phyloP scores from a whole-genome alignment of 1,140 invertebrate species.

The Phthorimaea operculella region DNA sequence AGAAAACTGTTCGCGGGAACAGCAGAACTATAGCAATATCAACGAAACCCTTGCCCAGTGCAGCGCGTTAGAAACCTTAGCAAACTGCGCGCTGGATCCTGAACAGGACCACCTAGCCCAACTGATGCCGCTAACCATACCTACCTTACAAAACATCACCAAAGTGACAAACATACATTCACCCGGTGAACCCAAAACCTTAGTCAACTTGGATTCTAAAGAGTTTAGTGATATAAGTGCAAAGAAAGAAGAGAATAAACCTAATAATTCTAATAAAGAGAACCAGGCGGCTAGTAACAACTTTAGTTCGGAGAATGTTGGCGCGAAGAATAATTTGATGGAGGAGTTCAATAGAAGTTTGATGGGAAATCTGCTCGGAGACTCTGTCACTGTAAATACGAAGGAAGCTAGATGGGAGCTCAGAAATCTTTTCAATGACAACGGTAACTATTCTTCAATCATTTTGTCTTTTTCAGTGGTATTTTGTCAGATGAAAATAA shows the following conservation, averaged over 20 bases:
- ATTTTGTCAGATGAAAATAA: neutral
- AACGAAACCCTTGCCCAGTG: constrained; percentile 55
- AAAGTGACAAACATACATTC: constrained; percentile 61
- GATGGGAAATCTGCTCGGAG: constrained; percentile 56
- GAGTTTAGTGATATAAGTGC: constrained; percentile 52
- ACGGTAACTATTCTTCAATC: constrained; percentile 33
- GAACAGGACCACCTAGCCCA: constrained; percentile 60
- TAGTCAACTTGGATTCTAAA: constrained; percentile 59
- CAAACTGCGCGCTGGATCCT: constrained; percentile 57
- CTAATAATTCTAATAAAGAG: constrained; percentile 37
- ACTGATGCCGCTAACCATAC: constrained; percentile 53
- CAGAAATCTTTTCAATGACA: constrained; percentile 60
- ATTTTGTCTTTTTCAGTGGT: neutral
- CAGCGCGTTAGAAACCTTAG: constrained; percentile 60
- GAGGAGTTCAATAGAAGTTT: constrained; percentile 65
- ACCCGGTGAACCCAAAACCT: constrained; percentile 55
- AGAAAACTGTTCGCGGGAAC: constrained; percentile 23
- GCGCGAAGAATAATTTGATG: constrained; percentile 53
- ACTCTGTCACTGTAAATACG: constrained; percentile 71
- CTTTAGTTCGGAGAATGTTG: constrained; percentile 31
- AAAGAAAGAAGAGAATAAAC: constrained; percentile 47
- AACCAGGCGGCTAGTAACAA: constrained; percentile 33
- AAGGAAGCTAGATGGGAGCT: constrained; percentile 69
- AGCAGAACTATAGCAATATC: constrained; percentile 39
- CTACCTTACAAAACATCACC: constrained; percentile 55